Percentiles rank a stretch among this genome's conserved stretches.
phyloP scores from a whole-genome alignment of 2,113 vertebrate species.

The Martes martes region DNA sequence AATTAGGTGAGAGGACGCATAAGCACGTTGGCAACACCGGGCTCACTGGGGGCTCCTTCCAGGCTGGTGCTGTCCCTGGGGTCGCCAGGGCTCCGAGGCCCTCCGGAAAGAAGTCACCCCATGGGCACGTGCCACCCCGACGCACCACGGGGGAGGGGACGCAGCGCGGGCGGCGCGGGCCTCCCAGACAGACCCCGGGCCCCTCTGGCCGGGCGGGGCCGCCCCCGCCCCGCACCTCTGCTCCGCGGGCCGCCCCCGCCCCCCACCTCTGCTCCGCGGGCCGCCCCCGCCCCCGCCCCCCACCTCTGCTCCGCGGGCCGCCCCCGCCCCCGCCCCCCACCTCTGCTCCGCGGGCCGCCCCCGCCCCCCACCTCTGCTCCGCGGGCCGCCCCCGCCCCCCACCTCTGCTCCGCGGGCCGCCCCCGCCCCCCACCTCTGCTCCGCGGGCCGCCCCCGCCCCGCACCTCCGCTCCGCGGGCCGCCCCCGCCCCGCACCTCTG shows the following conservation, averaged over 20 bases:
- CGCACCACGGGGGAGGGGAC: too few species aligned
- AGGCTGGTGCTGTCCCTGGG: not conserved
- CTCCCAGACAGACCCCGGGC: not conserved
- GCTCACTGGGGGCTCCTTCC: not conserved
- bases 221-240: not conserved
- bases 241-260: too few species aligned
- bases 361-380: not conserved
- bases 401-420: constrained; percentile 90
- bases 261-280: constrained; percentile 91
- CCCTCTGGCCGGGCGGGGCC: not conserved
- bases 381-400: not conserved
- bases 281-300: too few species aligned
- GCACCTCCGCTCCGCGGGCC: too few species aligned
- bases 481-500: constrained; percentile 87
- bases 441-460: not conserved
- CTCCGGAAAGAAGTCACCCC: not conserved
- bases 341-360: constrained; percentile 90
- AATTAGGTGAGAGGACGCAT: accelerated
- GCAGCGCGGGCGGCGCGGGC: too few species aligned
- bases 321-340: constrained; percentile 78
- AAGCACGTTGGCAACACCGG: not conserved
- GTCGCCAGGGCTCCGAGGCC: not conserved
- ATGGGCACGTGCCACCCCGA: accelerated
- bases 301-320: too few species aligned
- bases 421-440: too few species aligned